Evolutionary conservation across 2,888 invertebrate species (phyloP).

Genomic region (Cheilosia scutellata): DNA sequence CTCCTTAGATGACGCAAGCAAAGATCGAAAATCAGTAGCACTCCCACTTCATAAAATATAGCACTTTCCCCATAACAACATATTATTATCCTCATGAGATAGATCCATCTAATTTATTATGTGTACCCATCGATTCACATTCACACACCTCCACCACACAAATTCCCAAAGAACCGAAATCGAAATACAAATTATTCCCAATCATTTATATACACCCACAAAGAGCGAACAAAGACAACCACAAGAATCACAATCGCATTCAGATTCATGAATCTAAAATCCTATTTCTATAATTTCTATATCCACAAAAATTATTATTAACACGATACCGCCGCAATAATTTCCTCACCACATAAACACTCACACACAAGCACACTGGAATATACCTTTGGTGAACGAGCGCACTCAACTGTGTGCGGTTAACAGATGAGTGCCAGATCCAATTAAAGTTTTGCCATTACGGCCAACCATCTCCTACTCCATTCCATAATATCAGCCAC

Average conservation of each 20-base stretch:
- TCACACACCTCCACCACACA: neutral
- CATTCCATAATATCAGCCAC: constrained; percentile 26
- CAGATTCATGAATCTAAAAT: constrained; percentile 48
- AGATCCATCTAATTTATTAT: constrained; percentile 7
- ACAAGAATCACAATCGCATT: constrained; percentile 15
- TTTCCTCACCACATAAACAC: constrained; percentile 1
- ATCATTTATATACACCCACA: neutral
- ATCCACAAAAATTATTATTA: constrained; percentile 54
- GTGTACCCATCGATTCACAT: constrained; percentile 11
- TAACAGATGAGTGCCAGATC: constrained; percentile 62
- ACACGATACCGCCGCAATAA: constrained; percentile 46
- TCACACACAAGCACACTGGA: neutral
- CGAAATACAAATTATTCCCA: constrained; percentile 13
- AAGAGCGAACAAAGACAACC: constrained; percentile 19
- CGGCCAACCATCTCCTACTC: neutral
- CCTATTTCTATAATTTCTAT: constrained; percentile 46
- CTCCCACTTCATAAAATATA: neutral
- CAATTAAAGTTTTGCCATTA: constrained; percentile 69
- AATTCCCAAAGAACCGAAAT: constrained; percentile 19
- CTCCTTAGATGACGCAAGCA: no score
- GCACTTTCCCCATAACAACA: neutral
- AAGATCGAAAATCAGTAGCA: no score
- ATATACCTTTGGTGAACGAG: neutral
- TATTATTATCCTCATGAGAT: neutral
- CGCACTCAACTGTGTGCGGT: constrained; percentile 41